These are phyloP conservation scores for Oryzias woworae DNA, from an alignment of 2,113 vertebrate species.

Conservation along the genomic window DNA sequence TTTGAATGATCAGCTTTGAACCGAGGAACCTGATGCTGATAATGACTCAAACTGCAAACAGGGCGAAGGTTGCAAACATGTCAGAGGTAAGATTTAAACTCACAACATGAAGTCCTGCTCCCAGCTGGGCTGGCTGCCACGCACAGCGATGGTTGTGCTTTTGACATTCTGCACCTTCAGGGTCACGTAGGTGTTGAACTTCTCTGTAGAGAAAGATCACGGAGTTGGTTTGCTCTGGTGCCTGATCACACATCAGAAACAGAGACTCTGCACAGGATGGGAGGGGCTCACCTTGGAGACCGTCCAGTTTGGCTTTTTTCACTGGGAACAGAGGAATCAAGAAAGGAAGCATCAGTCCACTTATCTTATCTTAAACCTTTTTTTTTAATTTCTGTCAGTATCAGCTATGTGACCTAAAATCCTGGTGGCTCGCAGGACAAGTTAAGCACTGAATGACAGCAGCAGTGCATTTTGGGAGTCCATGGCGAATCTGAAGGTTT, in stretches of 20 bases:
- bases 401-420: too few species aligned
- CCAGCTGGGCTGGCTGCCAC: conserved; percentile 95
- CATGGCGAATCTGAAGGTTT: too few species aligned
- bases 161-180: conserved; percentile 99
- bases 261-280: too few species aligned
- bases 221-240: too few species aligned
- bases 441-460: conserved; percentile 32
- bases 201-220: conserved; percentile 78
- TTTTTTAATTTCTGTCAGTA: too few species aligned
- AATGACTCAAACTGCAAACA: too few species aligned
- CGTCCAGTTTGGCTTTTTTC: conserved; percentile 98
- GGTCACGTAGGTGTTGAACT: conserved; percentile 97
- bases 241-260: too few species aligned
- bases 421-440: neutral
- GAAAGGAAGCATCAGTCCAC: conserved; percentile 2
- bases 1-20: too few species aligned
- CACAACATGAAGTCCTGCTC: conserved; percentile 99
- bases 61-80: too few species aligned
- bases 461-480: conserved; percentile 38
- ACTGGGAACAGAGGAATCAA: conserved; percentile 79
- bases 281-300: conserved; percentile 88
- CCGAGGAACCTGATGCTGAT: too few species aligned
- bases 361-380: neutral
- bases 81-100: conserved; percentile 61
- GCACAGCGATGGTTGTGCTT: conserved; percentile 95